A percentile compares a stretch with the other conserved stretches of the same genome.
Evolutionary conservation across 2,797 vertebrate species (phyloP).

Genomic region (Acanthurus tractus): DNA sequence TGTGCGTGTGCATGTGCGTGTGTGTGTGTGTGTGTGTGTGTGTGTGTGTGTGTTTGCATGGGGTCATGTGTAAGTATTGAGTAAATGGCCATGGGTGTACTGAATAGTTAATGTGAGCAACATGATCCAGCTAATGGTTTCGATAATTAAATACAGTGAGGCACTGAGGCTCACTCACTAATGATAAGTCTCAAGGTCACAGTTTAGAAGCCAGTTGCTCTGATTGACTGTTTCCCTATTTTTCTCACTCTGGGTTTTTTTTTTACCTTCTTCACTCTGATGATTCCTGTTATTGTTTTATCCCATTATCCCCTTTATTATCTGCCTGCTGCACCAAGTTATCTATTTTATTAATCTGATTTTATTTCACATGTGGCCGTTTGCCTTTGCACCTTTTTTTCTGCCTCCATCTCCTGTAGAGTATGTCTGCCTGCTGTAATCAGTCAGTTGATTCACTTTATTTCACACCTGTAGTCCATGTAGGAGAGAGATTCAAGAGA

Average conservation of each 20-base stretch:
- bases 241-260: constrained; percentile 4
- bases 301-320: constrained; percentile 48
- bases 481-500: constrained; percentile 1
- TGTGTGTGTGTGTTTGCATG: too few relatives aligned
- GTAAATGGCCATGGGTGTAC: constrained; percentile 62
- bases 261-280: constrained; percentile 19
- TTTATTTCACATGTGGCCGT: constrained; percentile 42
- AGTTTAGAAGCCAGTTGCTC: constrained; percentile 21
- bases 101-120: constrained; percentile 77
- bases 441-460: constrained; percentile 17
- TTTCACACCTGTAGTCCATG: constrained; percentile 38
- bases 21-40: too few relatives aligned
- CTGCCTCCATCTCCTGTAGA: constrained; percentile 5
- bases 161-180: constrained; percentile 51
- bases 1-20: too few relatives aligned
- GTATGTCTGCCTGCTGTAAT: constrained; percentile 28
- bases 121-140: constrained; percentile 69
- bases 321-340: constrained; percentile 41
- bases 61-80: constrained; percentile 62
- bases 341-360: constrained; percentile 56
- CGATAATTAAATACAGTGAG: constrained; percentile 60
- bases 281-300: constrained; percentile 40
- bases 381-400: constrained; percentile 33
- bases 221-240: constrained; percentile 18
- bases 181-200: constrained; percentile 68